phyloP scores from a whole-genome alignment of 2,113 vertebrate genomes.

The Microtus ochrogaster region DNA sequence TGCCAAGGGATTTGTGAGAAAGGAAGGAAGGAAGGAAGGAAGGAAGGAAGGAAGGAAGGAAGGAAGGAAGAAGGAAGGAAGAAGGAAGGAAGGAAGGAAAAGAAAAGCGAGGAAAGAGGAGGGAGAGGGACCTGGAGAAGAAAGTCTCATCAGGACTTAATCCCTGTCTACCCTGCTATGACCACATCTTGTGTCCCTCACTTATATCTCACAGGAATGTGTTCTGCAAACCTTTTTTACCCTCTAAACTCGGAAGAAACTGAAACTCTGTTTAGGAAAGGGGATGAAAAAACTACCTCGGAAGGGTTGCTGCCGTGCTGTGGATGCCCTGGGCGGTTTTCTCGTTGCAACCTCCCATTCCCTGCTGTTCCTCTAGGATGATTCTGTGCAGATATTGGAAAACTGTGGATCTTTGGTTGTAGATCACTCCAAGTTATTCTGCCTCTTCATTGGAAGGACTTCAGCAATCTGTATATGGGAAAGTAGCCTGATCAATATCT shows the following conservation, averaged over 20 bases:
- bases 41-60: too few relatives aligned
- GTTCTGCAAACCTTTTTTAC: background rate
- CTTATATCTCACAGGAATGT: background rate
- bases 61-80: too few relatives aligned
- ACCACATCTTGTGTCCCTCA: background rate
- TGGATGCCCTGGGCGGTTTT: background rate
- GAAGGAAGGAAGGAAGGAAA: too few relatives aligned
- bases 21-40: too few relatives aligned
- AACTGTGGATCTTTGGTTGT: background rate
- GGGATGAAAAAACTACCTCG: background rate
- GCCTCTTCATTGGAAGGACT: conserved; percentile 46
- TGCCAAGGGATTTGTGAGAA: conserved; percentile 19
- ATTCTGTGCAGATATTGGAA: conserved; percentile 45
- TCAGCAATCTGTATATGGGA: conserved; percentile 33
- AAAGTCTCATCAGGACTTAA: background rate
- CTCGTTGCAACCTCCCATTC: background rate
- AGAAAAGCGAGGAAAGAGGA: background rate
- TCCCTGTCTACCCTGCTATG: background rate
- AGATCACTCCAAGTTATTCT: conserved; percentile 2
- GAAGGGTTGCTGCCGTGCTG: background rate
- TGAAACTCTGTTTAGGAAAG: background rate
- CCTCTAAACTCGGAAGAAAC: background rate
- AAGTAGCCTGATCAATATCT: conserved; percentile 61
- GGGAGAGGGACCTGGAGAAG: too few relatives aligned
- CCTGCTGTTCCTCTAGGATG: background rate